These are phyloP conservation scores for Tinamus guttatus DNA, from an alignment of 2,113 vertebrate genomes.

Conservation along the genomic window DNA sequence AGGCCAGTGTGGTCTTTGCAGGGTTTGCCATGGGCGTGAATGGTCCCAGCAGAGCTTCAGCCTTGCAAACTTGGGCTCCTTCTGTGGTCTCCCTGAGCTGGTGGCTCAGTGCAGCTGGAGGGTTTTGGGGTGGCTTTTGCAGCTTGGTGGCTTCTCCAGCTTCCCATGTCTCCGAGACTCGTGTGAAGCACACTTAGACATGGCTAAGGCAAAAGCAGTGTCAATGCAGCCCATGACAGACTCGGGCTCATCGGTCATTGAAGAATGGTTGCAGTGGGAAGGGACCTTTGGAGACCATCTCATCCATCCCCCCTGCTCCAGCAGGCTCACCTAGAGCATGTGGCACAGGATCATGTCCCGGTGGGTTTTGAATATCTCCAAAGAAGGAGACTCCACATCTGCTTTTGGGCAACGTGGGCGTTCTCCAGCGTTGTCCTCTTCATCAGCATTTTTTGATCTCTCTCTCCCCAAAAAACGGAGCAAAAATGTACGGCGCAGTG, in stretches of 20 bases:
- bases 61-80: background rate
- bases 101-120: background rate
- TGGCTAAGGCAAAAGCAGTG: background rate
- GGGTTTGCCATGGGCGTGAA: background rate
- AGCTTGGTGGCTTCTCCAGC: background rate
- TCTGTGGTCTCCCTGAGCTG: fast-evolving
- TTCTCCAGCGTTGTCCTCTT: background rate
- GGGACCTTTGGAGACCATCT: too few relatives aligned
- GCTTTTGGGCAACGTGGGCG: too few relatives aligned
- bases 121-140: background rate
- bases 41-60: background rate
- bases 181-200: background rate
- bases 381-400: too few relatives aligned
- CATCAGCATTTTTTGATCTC: background rate
- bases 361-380: too few relatives aligned
- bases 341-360: too few relatives aligned
- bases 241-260: background rate
- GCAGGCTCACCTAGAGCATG: too few relatives aligned
- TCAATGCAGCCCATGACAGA: fast-evolving
- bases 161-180: fast-evolving
- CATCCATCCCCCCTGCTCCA: too few relatives aligned
- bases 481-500: background rate
- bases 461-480: background rate
- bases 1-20: background rate
- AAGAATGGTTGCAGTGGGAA: too few relatives aligned